Evolutionary conservation across 1,140 invertebrate species (phyloP), one percentile per base, ranked within the genome.

Genomic region (Cydia pomonella): DNA sequence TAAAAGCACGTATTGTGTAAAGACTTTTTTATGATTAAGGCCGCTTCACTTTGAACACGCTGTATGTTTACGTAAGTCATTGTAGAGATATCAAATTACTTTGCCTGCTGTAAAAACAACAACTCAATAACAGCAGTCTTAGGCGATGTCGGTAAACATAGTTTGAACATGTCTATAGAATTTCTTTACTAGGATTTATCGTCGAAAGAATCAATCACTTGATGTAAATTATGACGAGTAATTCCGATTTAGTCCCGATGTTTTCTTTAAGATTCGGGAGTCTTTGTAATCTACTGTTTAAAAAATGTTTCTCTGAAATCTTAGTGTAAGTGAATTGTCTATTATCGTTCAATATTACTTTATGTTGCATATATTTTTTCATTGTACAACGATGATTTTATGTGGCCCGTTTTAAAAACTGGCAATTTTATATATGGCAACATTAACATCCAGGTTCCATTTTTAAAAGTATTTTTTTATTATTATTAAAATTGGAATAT

Each of bases 391-490:
- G 64, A 69, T 29, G 63, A 33, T 29, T 64, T 33, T 29, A 64
- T 29, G 33, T 18, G 63, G 27, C 63, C 63, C 10, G 27, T 64
- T 64, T 64, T 29, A 64, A 64, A 29, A 64, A 29, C 12, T 27
- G 63, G 10, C 62, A 12, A 59, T 33, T 78, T 80, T 76, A 78
- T 81, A 73, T 80, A 75, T 85, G 78, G 82, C 79, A 85, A 84
- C 87, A 87, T 85, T 81, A 80, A 79, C 77, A 79, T 75, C 79
- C 82, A 79, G 71, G 81, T 83, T 86, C 84, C 83, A 77, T 80
- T 79, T 80, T 79, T 25, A 72, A 64, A n/a, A 59, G 50, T 53
- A 25, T 1, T 59, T 33, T 69, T 69, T 33, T 25, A 7, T 59
- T 21, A 33, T 33, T 23, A 33, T 33, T 33, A 69, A 79, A 76